Evolutionary conservation across 2,113 vertebrate genomes (phyloP), one percentile per base, ranked within the genome.

Genomic region (Dinomys branickii): DNA sequence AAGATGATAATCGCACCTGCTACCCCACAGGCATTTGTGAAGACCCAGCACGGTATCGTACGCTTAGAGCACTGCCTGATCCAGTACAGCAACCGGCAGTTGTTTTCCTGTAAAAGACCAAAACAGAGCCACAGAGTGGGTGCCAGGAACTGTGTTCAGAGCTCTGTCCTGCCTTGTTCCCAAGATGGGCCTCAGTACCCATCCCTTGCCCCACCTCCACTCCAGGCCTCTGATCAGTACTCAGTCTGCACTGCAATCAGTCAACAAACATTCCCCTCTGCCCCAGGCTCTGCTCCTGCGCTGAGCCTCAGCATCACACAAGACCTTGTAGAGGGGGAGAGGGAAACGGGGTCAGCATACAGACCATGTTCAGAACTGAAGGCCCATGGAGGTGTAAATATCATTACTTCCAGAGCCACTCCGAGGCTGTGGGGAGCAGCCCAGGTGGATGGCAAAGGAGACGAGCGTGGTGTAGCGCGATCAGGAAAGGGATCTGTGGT

Each of bases 381-480:
- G 59, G 38, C 20, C 52, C 20, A 12, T 28, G 54, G 61, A 9
- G 0, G 26, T 65, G 26, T 22, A 81, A 84, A 61, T 10, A 24
- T 19, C 56, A 26, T 41, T 54, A 11, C 44, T 92, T 94, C 65
- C 54, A 20, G 88, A 83, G 52, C 12, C 35, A 3, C 88, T 50
- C 73, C 24, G 5, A 16, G 0, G 22, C 67, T 61, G 9, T 41
- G n/a, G 82, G 54, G 13, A 56, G 67, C 50, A 12, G 44, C 61
- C 10, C 13, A 17, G 52, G 61, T 56, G 24, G 38, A 17, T 1
- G 7, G 52, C 20, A 11, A 35, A 35, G 41, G 69, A 8, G 2
- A 11, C 0, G 22, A 30, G 33, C 2, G 13, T 4, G 0, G 16
- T 1, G 1, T 22, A 14, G 11, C 6, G 71, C 16, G 28, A 33